Evolutionary conservation across 2,113 vertebrate species (phyloP).

Genomic region (Salminus brasiliensis): DNA sequence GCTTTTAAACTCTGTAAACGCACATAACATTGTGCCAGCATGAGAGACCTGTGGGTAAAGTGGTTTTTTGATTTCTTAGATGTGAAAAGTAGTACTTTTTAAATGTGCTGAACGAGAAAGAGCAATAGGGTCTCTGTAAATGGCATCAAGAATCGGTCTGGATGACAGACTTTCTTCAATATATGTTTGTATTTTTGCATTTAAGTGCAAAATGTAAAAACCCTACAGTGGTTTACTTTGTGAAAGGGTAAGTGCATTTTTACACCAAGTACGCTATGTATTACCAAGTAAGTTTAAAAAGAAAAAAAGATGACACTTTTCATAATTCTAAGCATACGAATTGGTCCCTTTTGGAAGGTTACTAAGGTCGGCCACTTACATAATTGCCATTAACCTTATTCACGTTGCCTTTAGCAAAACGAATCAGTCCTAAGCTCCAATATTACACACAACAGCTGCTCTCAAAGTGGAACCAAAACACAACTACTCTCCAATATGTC

Average conservation of each 20-base stretch:
- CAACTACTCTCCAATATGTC: slow-evolving; percentile 32
- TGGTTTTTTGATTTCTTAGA: slow-evolving; percentile 39
- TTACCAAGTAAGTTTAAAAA: no score
- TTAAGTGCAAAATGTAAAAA: not conserved
- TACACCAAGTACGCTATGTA: no score
- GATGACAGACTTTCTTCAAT: not conserved
- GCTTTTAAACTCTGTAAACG: slow-evolving; percentile 69
- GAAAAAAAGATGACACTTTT: not conserved
- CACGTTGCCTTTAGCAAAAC: slow-evolving; percentile 43
- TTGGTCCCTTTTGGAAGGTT: slow-evolving; percentile 15
- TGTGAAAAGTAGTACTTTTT: slow-evolving; percentile 27
- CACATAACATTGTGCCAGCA: slow-evolving; percentile 63
- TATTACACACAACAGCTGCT: slow-evolving; percentile 35
- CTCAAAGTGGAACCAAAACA: slow-evolving; percentile 33
- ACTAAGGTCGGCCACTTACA: slow-evolving; percentile 34
- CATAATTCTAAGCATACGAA: slow-evolving; percentile 15
- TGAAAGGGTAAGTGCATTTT: not conserved
- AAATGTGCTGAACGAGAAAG: slow-evolving; percentile 23
- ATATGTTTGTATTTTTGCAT: not conserved
- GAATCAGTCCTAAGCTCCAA: slow-evolving; percentile 28
- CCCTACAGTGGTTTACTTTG: not conserved
- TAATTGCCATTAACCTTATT: slow-evolving; percentile 50
- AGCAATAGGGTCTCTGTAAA: slow-evolving; percentile 62
- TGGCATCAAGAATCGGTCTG: slow-evolving; percentile 51
- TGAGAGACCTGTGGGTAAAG: slow-evolving; percentile 60